Evolutionary conservation across 1,140 invertebrate genomes (phyloP).

Genomic region (Zaprionus davidi): DNA sequence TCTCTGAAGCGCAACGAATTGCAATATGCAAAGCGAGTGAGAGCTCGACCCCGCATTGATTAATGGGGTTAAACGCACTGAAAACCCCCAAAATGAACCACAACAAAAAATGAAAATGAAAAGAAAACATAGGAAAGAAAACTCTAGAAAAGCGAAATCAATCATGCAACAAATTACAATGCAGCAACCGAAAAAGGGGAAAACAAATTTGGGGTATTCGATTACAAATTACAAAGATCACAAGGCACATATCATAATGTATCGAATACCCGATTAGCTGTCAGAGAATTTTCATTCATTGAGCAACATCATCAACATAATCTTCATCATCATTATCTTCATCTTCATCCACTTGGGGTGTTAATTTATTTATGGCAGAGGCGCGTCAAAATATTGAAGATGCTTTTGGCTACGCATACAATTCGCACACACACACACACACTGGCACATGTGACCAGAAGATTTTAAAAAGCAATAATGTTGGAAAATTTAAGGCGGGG

Average conservation of each 20-base stretch:
- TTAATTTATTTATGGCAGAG: slow-evolving; percentile 75
- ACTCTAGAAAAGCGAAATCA: slow-evolving; percentile 57
- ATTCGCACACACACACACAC: slow-evolving; percentile 10
- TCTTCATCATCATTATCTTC: slow-evolving; percentile 7
- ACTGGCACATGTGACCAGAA: slow-evolving; percentile 25
- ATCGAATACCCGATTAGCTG: slow-evolving; percentile 41
- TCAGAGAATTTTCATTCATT: slow-evolving; percentile 52
- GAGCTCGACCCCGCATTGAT: slow-evolving; percentile 59
- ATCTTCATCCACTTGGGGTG: slow-evolving; percentile 17
- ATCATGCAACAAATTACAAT: slow-evolving; percentile 71
- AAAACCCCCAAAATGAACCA: slow-evolving; percentile 19
- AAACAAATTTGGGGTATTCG: slow-evolving; percentile 16
- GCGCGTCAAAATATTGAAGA: slow-evolving; percentile 70
- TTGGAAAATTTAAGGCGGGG: slow-evolving; percentile 12
- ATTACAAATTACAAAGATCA: slow-evolving; percentile 52
- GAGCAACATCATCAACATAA: slow-evolving; percentile 3
- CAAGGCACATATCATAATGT: slow-evolving; percentile 7
- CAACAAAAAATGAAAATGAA: slow-evolving; percentile 2
- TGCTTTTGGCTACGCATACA: slow-evolving; percentile 28
- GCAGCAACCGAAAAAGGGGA: not conserved
- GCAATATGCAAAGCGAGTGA: slow-evolving; percentile 73
- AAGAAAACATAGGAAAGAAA: slow-evolving; percentile 13
- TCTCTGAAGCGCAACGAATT: slow-evolving; percentile 59
- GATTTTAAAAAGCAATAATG: slow-evolving; percentile 76
- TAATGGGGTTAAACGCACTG: slow-evolving; percentile 66